Percentiles rank a stretch among this genome's conserved stretches.
These are phyloP conservation scores for Ephialtes manifestator DNA, from an alignment of 2,888 invertebrate species.

Conservation along the genomic window DNA sequence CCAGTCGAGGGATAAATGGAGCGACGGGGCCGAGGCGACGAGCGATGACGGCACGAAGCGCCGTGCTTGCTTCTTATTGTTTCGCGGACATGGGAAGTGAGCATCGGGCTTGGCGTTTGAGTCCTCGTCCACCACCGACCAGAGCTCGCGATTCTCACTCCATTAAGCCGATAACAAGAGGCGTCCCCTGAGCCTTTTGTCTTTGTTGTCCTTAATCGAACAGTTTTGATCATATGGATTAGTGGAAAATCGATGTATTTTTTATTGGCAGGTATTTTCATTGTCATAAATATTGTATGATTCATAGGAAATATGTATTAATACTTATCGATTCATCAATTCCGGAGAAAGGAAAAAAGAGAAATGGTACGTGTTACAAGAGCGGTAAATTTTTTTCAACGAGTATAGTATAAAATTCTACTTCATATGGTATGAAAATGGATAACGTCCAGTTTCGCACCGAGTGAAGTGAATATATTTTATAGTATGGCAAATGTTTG, in stretches of 20 bases:
- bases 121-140: constrained; percentile 65
- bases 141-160: constrained; percentile 63
- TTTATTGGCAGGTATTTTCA: no score
- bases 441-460: no score
- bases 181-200: constrained; percentile 45
- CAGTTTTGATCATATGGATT: constrained; percentile 20
- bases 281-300: no score
- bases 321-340: no score
- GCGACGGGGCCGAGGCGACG: constrained; percentile 63
- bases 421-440: no score
- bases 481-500: no score
- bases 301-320: no score
- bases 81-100: constrained; percentile 84
- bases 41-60: constrained; percentile 69
- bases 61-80: constrained; percentile 76
- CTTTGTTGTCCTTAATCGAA: constrained; percentile 37
- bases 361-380: no score
- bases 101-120: constrained; percentile 79
- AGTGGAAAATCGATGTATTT: not conserved
- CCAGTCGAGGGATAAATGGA: constrained; percentile 64
- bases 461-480: no score
- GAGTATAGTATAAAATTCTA: no score
- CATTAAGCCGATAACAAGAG: constrained; percentile 71
- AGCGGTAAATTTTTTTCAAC: no score
- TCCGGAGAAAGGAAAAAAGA: no score